These are phyloP conservation scores for Tachyglossus aculeatus DNA, from an alignment of 2,797 vertebrate species.

Conservation along the genomic window DNA sequence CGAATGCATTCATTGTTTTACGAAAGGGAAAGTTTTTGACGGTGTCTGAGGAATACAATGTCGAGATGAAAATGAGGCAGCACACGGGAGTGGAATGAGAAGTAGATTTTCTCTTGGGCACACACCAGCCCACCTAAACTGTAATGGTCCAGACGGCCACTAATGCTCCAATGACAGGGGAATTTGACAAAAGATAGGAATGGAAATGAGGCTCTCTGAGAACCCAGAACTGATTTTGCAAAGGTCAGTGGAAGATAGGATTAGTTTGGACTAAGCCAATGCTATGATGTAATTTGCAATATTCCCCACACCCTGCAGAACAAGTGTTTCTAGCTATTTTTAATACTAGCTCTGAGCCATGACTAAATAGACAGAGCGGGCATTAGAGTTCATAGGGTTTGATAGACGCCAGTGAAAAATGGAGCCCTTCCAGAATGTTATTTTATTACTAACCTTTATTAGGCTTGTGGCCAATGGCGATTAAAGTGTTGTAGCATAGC, in stretches of 20 bases:
- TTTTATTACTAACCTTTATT: conserved; percentile 76
- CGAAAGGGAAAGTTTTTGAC: conserved; percentile 55
- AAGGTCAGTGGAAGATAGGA: conserved; percentile 70
- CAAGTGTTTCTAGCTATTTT: conserved; percentile 70
- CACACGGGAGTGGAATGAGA: conserved; percentile 70
- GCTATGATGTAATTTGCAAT: conserved; percentile 71
- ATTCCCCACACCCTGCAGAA: conserved; percentile 73
- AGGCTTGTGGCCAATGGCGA: conserved; percentile 67
- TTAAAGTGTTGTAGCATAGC: conserved; percentile 69
- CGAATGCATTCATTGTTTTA: conserved; percentile 72
- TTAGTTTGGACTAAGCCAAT: conserved; percentile 66
- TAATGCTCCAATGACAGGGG: conserved; percentile 63
- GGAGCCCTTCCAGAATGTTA: conserved; percentile 68
- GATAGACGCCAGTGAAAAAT: conserved; percentile 71
- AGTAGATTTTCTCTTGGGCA: conserved; percentile 66
- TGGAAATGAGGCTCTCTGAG: conserved; percentile 73
- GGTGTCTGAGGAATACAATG: conserved; percentile 64
- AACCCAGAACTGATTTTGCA: conserved; percentile 68
- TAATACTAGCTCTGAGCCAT: conserved; percentile 69
- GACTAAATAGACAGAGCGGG: conserved; percentile 70
- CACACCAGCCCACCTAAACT: conserved; percentile 49
- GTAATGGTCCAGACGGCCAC: conserved; percentile 53
- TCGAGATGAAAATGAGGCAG: conserved; percentile 68
- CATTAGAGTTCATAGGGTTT: conserved; percentile 76
- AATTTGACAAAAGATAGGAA: conserved; percentile 58